Percentiles rank a stretch among this genome's conserved stretches.
phyloP scores from a whole-genome alignment of 2,113 vertebrate genomes.

The Myotis lucifugus region DNA sequence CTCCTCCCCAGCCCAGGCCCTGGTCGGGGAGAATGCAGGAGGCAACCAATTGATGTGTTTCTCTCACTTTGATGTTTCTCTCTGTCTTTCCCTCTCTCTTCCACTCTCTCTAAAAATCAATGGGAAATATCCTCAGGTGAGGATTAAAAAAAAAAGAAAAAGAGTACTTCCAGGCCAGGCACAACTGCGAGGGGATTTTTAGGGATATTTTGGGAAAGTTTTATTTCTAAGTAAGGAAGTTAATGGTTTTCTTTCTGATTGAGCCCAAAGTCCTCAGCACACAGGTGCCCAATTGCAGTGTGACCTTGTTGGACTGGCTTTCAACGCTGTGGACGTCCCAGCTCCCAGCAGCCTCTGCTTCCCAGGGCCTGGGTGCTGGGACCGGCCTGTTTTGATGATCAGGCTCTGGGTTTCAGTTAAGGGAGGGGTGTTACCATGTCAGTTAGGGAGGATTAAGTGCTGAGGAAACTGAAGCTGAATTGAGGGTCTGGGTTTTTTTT shows the following conservation, averaged over 20 bases:
- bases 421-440: neutral
- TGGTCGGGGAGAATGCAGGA: no score
- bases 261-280: neutral
- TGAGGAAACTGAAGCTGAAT: neutral
- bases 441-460: neutral
- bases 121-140: no score
- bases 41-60: no score
- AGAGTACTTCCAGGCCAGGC: neutral
- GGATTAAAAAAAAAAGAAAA: no score
- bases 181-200: neutral
- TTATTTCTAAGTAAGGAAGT: conserved; percentile 44
- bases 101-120: no score
- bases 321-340: neutral
- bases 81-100: no score
- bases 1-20: no score
- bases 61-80: no score
- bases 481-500: no score
- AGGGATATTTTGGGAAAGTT: neutral
- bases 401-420: neutral
- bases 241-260: neutral
- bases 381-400: neutral
- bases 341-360: neutral
- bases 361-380: neutral
- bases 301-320: neutral
- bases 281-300: neutral